Conservation (phyloP, 2,113 vertebrate genomes). For the Pangasianodon hypophthalmus region DNA sequence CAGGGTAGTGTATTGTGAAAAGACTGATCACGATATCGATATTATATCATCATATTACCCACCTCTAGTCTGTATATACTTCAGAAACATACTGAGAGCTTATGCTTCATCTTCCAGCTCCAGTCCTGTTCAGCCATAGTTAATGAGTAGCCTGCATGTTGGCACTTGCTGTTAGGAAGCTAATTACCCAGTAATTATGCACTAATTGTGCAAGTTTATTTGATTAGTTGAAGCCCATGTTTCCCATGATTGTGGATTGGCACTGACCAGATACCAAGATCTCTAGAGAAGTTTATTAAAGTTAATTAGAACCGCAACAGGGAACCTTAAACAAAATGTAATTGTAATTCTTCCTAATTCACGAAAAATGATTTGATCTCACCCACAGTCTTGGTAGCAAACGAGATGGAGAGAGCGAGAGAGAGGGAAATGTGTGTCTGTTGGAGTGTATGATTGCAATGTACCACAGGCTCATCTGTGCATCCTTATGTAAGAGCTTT, state of each 20-base stretch:
- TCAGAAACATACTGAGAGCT: neutral
- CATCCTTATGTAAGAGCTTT: conserved; percentile 47
- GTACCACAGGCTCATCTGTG: conserved; percentile 37
- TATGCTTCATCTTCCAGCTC: neutral
- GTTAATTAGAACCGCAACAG: neutral
- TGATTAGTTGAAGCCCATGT: conserved; percentile 32
- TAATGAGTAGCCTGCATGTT: conserved; percentile 37
- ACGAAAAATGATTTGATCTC: neutral
- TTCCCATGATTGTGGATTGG: conserved; percentile 17
- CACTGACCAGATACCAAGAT: conserved; percentile 18
- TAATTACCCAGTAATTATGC: conserved; percentile 26
- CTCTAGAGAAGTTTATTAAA: conserved; percentile 3
- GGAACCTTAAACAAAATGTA: conserved; percentile 14
- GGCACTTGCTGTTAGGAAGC: conserved; percentile 20
- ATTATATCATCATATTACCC: neutral
- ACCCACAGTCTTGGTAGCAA: neutral
- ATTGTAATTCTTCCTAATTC: conserved; percentile 6
- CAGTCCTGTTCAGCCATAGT: neutral
- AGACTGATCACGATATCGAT: neutral
- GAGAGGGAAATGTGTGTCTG: neutral
- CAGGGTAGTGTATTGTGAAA: neutral
- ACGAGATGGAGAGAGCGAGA: neutral
- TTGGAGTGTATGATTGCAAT: conserved; percentile 10
- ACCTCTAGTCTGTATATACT: neutral
- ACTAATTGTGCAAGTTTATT: conserved; percentile 37